Evolutionary conservation across 2,888 invertebrate species (phyloP), one percentile per base, ranked within the genome.

Genomic region (Hymenopus coronatus): DNA sequence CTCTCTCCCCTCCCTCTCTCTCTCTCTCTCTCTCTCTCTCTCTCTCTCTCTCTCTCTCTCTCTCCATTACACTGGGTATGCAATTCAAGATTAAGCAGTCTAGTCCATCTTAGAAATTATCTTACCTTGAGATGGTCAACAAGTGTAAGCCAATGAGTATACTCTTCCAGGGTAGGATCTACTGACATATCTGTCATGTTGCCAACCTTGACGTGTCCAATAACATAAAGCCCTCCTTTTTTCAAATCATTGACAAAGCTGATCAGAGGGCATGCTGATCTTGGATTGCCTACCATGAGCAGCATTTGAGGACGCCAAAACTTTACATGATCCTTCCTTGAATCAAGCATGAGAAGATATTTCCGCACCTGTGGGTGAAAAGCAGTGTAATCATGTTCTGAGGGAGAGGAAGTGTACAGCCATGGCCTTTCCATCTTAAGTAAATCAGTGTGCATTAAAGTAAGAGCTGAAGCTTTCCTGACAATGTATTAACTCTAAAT

Each of bases 251-350:
- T 99, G 25, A 99, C 98, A 93, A 99, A 99, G 93, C 98, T 97
- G 82, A 99, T 98, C 84, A 99, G 94, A 0, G 99, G 98, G 92
- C 98, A 97, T 20, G 97, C 95, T 12, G 98, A 97, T 15, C 99
- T 94, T 0, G 99, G 99, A 89, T 98, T 98, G 0, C 98, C 96
- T 0, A 99, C 97, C 93, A 99, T 94, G 3, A 99, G 94, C 89
- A 99, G 93, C 94, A 99, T 97, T 94, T 99, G 99, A 0, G 99
- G 99, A 3, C 99, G 94, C 99, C 99, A 99, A 94, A 98, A 99
- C 94, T 99, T 99, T 3, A 99, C 99, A 93, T 99, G 99, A 92
- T 99, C 98, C 91, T 99, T 99, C 0, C 99, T 96, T 0, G 98
- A 97, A 93, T 99, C 99, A 92, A 99, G 93, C 93, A 99, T 96